phyloP scores from a whole-genome alignment of 2,797 vertebrate genomes.

The Acanthurus lineatus region DNA sequence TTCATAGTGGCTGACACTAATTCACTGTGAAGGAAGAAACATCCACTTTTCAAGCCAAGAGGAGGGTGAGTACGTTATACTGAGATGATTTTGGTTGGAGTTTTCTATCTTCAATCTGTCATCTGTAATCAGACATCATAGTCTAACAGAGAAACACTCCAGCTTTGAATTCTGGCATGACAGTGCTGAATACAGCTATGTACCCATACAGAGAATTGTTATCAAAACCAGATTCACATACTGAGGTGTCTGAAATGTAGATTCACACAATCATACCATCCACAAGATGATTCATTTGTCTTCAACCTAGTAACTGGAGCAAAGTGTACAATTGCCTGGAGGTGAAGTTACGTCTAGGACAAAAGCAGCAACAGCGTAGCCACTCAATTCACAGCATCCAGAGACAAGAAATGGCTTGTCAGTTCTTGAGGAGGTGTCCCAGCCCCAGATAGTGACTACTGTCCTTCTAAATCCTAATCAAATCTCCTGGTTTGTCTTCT shows the following conservation, averaged over 20 bases:
- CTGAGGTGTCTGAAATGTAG: slow-evolving; percentile 40
- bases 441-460: no score
- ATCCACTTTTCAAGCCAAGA: slow-evolving; percentile 1
- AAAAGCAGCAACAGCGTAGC: slow-evolving; percentile 30
- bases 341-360: slow-evolving; percentile 43
- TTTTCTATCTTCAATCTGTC: slow-evolving; percentile 9
- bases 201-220: slow-evolving; percentile 7
- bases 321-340: slow-evolving; percentile 28
- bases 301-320: slow-evolving; percentile 34
- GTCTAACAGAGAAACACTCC: slow-evolving; percentile 1
- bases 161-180: neutral
- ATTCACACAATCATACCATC: slow-evolving; percentile 39
- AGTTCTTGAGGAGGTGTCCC: slow-evolving; percentile 35
- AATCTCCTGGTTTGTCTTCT: slow-evolving; percentile 27
- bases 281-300: slow-evolving; percentile 37
- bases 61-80: neutral
- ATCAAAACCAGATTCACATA: slow-evolving; percentile 21
- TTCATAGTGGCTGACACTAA: neutral
- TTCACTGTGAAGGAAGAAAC: slow-evolving; percentile 10
- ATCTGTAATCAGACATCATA: slow-evolving; percentile 13
- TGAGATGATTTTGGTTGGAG: neutral
- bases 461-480: neutral
- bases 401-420: slow-evolving; percentile 51
- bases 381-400: slow-evolving; percentile 47
- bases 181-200: slow-evolving; percentile 2